phyloP scores from a whole-genome alignment of 2,888 invertebrate species.

The Acleris literana region DNA sequence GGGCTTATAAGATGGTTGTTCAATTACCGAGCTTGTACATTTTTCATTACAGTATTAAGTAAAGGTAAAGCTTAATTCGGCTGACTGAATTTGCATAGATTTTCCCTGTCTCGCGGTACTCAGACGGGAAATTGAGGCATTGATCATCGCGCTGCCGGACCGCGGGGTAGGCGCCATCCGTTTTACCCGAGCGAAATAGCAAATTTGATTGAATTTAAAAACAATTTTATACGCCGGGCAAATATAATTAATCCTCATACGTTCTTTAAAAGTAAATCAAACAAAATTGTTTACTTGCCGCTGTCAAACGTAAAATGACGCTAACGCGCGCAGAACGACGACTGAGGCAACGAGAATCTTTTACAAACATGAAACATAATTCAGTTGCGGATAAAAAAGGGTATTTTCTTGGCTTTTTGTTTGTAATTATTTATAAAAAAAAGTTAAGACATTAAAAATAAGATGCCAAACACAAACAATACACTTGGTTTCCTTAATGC shows the following conservation, averaged over 20 bases:
- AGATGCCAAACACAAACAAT: too few species aligned
- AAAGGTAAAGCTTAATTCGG: slow-evolving; percentile 11
- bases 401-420: too few species aligned
- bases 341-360: neutral
- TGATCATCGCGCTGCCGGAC: slow-evolving; percentile 13
- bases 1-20: neutral
- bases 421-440: too few species aligned
- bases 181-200: slow-evolving; percentile 8
- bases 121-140: slow-evolving; percentile 29
- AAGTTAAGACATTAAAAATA: too few species aligned
- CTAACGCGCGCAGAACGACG: neutral
- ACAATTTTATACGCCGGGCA: neutral
- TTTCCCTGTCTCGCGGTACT: slow-evolving; percentile 9
- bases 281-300: neutral
- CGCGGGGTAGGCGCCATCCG: slow-evolving; percentile 7
- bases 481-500: too few species aligned
- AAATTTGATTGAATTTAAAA: slow-evolving; percentile 18
- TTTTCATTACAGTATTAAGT: slow-evolving; percentile 1
- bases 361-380: neutral
- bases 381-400: neutral
- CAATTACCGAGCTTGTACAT: neutral
- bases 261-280: neutral
- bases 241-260: slow-evolving; percentile 7
- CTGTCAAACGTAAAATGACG: slow-evolving; percentile 4
- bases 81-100: slow-evolving; percentile 19